Evolutionary conservation across 1,140 invertebrate species (phyloP), one percentile per base, ranked within the genome.

Genomic region (Sarcophaga bullata): DNA sequence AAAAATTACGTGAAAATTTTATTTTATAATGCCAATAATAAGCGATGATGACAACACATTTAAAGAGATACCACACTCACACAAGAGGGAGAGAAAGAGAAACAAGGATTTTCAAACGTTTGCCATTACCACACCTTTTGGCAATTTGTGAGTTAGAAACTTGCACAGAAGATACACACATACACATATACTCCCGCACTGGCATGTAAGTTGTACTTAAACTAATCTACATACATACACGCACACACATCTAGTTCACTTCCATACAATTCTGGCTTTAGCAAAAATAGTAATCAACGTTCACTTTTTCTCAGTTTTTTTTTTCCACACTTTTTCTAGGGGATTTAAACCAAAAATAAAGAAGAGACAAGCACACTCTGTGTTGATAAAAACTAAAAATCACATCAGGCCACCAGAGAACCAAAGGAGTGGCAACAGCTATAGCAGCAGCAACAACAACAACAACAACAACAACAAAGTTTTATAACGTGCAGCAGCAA

Each of bases 241-340:
- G n/a, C n/a, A 62, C 58, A 62, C 50, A n/a, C 13, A 62, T 62
- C 4, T 37, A 37, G 25, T 37, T 37, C 4, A 4, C 25, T 37
- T 37, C 1, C 25, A 37, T 37, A 37, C 25, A 37, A 37, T 2
- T 37, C 25, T 62, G 58, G 17, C 58, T 62, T 62, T 62, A 17
- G n/a, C 25, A n/a, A 62, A 62, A 62, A 62, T 62, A 62, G 58
- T 62, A 62, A 62, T 62, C 58, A 62, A 62, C 58, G 58, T 15
- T 62, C 4, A 17, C 2, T n/a, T 62, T 62, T 6, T 62, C n/a
- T 62, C n/a, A n/a, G 7, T 62, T 62, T 62, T 62, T n/a, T 62
- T 62, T 62, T 52, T 52, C 0, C n/a, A 7, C 15, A n/a, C 17
- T 62, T 62, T n/a, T 62, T 62, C 17, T 52, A 1, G 3, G 15